phyloP scores from a whole-genome alignment of 2,888 invertebrate genomes.

The Hymenopus coronatus region DNA sequence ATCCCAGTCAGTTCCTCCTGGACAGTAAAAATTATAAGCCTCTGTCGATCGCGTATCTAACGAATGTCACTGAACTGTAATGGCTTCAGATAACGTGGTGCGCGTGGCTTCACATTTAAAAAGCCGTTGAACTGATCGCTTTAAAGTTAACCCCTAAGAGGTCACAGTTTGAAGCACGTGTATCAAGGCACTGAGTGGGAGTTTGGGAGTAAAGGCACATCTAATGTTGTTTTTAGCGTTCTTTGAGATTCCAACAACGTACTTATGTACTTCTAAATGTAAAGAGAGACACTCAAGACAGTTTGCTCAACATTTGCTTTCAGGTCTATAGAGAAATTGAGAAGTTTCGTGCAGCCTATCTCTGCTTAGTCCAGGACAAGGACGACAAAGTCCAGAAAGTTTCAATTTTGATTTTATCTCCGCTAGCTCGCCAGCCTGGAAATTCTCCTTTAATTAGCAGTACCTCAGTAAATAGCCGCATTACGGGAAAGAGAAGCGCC shows the following conservation, averaged over 20 bases:
- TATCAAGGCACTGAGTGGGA: too few species aligned
- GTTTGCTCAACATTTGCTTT: not conserved
- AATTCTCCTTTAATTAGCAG: not conserved
- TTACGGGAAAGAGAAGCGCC: not conserved
- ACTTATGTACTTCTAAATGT: not conserved
- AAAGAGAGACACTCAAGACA: not conserved
- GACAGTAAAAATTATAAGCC: too few species aligned
- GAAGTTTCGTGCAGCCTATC: not conserved
- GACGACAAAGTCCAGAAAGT: not conserved
- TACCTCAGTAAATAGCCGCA: not conserved
- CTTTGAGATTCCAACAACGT: not conserved
- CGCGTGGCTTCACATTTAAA: too few species aligned
- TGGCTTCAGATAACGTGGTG: too few species aligned
- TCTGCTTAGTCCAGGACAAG: not conserved
- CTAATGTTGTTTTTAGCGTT: too few species aligned
- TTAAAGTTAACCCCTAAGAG: too few species aligned
- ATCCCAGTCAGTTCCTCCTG: too few species aligned
- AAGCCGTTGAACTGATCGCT: too few species aligned
- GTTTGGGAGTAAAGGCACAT: too few species aligned
- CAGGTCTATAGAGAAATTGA: not conserved
- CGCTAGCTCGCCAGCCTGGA: not conserved
- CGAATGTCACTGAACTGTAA: too few species aligned
- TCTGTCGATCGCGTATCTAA: too few species aligned
- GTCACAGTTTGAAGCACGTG: too few species aligned
- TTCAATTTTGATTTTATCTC: not conserved